Evolutionary conservation across 2,888 invertebrate genomes (phyloP).

Genomic region (Parnassius smintheus): DNA sequence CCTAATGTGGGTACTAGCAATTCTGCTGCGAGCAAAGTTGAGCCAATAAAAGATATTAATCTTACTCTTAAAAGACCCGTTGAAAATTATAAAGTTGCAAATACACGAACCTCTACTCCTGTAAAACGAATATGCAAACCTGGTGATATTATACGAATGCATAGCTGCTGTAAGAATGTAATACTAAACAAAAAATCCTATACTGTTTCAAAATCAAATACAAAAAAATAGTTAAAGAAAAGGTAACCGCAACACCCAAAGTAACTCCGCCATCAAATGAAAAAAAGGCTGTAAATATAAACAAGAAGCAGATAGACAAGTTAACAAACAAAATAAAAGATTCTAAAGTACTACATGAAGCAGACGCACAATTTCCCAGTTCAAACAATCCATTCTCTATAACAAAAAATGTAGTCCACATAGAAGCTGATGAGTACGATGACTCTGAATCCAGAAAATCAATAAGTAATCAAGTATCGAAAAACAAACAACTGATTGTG

Average conservation of each 20-base stretch:
- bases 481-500: no score
- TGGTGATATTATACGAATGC: conserved; percentile 10
- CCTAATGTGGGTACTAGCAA: no score
- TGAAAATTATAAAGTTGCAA: background rate
- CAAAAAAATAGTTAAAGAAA: background rate
- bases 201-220: background rate
- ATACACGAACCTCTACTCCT: no score
- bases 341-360: background rate
- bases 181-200: background rate
- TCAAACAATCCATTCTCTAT: background rate
- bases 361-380: background rate
- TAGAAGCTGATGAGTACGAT: background rate
- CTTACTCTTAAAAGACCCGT: no score
- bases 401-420: background rate
- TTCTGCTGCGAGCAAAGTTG: no score
- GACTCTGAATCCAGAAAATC: background rate
- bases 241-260: background rate
- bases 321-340: background rate
- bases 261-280: background rate
- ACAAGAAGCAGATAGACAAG: background rate
- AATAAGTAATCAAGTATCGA: background rate
- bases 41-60: no score
- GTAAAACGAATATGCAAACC: background rate
- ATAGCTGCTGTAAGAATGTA: background rate
- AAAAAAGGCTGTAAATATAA: background rate